Base-by-base conservation (phyloP, 2,888 invertebrate genomes). In the Morpho achilles region DNA sequence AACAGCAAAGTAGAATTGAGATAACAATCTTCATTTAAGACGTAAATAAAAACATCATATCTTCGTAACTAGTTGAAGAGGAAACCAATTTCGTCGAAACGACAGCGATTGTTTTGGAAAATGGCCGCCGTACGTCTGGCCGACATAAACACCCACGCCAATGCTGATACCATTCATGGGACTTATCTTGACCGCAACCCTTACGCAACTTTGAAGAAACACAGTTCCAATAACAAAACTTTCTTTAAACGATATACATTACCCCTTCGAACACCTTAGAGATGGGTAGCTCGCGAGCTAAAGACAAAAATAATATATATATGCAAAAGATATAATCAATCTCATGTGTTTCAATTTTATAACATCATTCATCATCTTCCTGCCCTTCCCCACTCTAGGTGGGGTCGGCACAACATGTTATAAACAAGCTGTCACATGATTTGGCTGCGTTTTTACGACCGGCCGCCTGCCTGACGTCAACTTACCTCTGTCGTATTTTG, bases 121-220 rank as follows among this genome's bases (percentile, higher is more conserved):
- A 57, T 51, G 46, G 46, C 45, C 32, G 40, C 23, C 50, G 50
- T 55, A 50, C 50, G 59, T 63, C 61, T 61, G 56, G 61, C 57
- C 67, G 69, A 70, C 68, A 73, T 73, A 74, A 73, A 73, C 71
- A 70, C 67, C 60, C 67, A 66, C 63, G 68, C 66, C 71, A 69
- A 71, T 72, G 72, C 69, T 69, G 70, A 69, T 70, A 72, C 72
- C 70, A 75, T 73, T 74, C 70, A 74, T 70, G 68, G 64, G 66
- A 62, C 70, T 72, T 74, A 74, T 72, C 73, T 71, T 67, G 70
- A 72, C 72, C 69, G 68, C 68, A 51, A 39, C 54, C 54, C 48
- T 8, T n/a, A 39, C 39, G 45, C 47, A 9, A 8, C 48, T 10
- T 54, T 8, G 47, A 47, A 54, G 23, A 54, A 48, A 54, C 48